Conservation (phyloP, 1,140 invertebrate genomes). For the Dendrolimus kikuchii region DNA sequence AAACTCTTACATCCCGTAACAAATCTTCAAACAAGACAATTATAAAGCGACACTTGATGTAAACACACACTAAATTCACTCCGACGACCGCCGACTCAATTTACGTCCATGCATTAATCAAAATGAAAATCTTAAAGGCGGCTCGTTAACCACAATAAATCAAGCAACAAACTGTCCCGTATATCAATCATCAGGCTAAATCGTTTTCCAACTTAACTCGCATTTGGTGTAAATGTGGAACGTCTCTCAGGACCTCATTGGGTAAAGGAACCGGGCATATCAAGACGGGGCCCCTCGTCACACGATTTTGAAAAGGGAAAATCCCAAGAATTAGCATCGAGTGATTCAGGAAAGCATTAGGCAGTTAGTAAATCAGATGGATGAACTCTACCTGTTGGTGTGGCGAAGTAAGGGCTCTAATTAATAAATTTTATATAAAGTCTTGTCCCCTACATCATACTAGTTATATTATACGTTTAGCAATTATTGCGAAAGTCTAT, state of each 20-base stretch:
- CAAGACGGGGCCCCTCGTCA: conserved; percentile 43
- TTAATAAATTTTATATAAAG: too few relatives aligned
- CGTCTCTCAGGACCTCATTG: conserved; percentile 28
- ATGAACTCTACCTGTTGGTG: conserved; percentile 51
- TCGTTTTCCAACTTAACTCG: conserved; percentile 23
- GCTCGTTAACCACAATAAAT: conserved; percentile 15
- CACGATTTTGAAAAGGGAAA: conserved; percentile 61
- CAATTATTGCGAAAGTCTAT: too few relatives aligned
- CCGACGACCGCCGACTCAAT: too few relatives aligned
- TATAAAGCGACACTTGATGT: too few relatives aligned
- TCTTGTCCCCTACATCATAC: too few relatives aligned
- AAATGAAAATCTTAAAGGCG: conserved; percentile 16
- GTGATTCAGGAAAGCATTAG: conserved; percentile 59
- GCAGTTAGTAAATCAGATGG: conserved; percentile 60
- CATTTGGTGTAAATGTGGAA: conserved; percentile 21
- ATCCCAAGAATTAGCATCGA: conserved; percentile 45
- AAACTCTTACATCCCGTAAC: too few relatives aligned
- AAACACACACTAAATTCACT: too few relatives aligned
- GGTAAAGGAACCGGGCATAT: conserved; percentile 1
- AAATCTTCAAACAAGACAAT: too few relatives aligned
- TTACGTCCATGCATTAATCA: conserved; percentile 3
- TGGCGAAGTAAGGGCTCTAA: too few relatives aligned
- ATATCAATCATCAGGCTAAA: conserved; percentile 44
- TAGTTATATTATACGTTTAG: too few relatives aligned
- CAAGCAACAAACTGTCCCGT: conserved; percentile 18